These are phyloP conservation scores for Leptinotarsa defecta DNA, from an alignment of 1,140 invertebrate species.

Conservation along the genomic window DNA sequence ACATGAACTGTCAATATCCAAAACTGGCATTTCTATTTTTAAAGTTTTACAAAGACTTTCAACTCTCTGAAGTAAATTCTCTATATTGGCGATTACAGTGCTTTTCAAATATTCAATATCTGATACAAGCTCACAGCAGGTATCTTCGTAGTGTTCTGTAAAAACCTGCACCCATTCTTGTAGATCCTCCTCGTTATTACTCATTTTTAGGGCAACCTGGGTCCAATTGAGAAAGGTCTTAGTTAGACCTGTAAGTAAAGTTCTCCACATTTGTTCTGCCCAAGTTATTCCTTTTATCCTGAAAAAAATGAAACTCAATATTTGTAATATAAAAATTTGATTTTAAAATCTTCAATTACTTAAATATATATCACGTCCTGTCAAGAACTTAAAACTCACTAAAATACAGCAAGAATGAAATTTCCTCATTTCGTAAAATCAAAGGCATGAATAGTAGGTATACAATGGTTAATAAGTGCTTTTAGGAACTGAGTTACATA, in stretches of 20 bases:
- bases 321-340: background rate
- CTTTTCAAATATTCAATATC: slow-evolving; percentile 27
- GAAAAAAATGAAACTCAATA: background rate
- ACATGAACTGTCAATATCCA: slow-evolving; percentile 25
- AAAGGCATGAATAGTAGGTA: too few species aligned
- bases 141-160: slow-evolving; percentile 21
- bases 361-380: too few species aligned
- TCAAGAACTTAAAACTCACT: too few species aligned
- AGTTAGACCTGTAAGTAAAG: background rate
- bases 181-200: slow-evolving; percentile 17
- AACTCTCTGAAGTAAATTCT: slow-evolving; percentile 23
- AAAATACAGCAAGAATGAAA: too few species aligned
- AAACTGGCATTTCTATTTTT: slow-evolving; percentile 27
- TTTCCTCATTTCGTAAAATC: too few species aligned
- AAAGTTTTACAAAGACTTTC: slow-evolving; percentile 26
- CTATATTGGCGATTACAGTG: slow-evolving; percentile 16
- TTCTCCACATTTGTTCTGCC: slow-evolving; percentile 22
- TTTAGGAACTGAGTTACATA: too few species aligned
- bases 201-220: slow-evolving; percentile 12
- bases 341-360: background rate
- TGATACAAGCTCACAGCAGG: slow-evolving; percentile 24
- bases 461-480: too few species aligned
- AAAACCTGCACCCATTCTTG: slow-evolving; percentile 8
- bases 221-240: slow-evolving; percentile 23
- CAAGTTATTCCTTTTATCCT: slow-evolving; percentile 8